Base-by-base conservation (phyloP, 2,113 vertebrate species). In the Sinocyclocheilus anshuiensis region DNA sequence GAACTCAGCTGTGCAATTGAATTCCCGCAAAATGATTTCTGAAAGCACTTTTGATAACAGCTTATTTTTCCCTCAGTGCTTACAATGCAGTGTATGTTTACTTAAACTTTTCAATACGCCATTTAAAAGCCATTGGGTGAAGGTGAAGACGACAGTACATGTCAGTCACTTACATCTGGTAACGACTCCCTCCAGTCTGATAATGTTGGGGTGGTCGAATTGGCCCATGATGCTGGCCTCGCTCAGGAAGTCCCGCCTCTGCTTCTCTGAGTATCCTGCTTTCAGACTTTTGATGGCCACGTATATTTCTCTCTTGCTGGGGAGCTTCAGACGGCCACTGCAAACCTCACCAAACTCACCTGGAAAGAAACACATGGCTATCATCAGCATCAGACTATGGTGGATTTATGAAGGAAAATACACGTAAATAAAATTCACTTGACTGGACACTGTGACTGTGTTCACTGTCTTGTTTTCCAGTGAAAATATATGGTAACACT, bases 211-310 rank as follows among this genome's bases (percentile, higher is more conserved):
- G 13, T 95, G 94, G 87, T 95, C 94, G 24, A 95, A 95, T 91
- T 94, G 94, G 63, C 94, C 94, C 94, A 95, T 95, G 91, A 95
- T 95, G 90, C 93, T 94, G 6, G 94, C 94, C 86, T 95, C 94
- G 5, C 94, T 94, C 85, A 95, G 90, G 87, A 95, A 95, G 92
- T 94, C 94, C 88, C 92, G 85, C 90, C 94, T 93, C 90, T 95
- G 94, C 76, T 95, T 95, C 90, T 95, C 94, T 0, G 94, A 93
- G 88, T 95, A 95, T 67, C 94, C 94, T 0, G 94, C 94, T 85
- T 95, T 95, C 86, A 95, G 91, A 78, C 94, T 95, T 90, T 95
- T 95, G 90, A 95, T 95, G 88, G 94, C 94, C 78, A 95, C 94
- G 15, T 94, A 95, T 89, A 95, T 94, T 91, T 95, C 94, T 50